Base-by-base conservation (phyloP, 1,140 invertebrate species). In the Homarus americanus region DNA sequence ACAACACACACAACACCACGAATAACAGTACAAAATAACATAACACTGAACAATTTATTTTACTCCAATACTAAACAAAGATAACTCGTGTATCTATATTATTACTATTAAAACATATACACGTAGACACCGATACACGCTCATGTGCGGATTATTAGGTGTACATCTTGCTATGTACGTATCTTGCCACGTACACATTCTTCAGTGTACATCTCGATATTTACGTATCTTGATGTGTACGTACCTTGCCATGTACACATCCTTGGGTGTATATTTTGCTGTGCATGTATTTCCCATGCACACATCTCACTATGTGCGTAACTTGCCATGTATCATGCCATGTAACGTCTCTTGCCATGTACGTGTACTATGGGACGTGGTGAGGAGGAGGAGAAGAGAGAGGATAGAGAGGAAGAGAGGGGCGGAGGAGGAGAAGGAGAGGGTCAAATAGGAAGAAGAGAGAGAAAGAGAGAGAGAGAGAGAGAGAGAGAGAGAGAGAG, bases 391-490 rank as follows among this genome's bases (percentile, higher is more conserved):
- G 28, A 28, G 40, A 20, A 79, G 40, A 28, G 76, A 79, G 32
- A 44, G 40, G 28, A 36, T 12, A 36, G 28, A 32, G 38, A 36
- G 38, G 40, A 40, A 15, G 38, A 32, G 38, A 15, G 49, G 44
- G 49, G 38, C 2, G 40, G n/a, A n/a, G n/a, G n/a, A n/a, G n/a
- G n/a, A n/a, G n/a, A n/a, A n/a, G n/a, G n/a, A n/a, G n/a, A n/a
- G n/a, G n/a, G n/a, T n/a, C n/a, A n/a, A n/a, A n/a, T n/a, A n/a
- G n/a, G n/a, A n/a, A n/a, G n/a, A n/a, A 49, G 36, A 82, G 44
- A 82, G 41, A 82, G 79, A n/a, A n/a, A 82, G 44, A n/a, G 44
- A 82, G 36, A 53, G 44, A 82, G 41, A 49, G 79, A 82, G 41
- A 49, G 41, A 82, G 79, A 53, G 41, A n/a, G 28, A 58, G 5